Percentiles rank a stretch among this genome's conserved stretches.
phyloP scores from a whole-genome alignment of 1,140 invertebrate genomes.

The Drosophila setifemur region DNA sequence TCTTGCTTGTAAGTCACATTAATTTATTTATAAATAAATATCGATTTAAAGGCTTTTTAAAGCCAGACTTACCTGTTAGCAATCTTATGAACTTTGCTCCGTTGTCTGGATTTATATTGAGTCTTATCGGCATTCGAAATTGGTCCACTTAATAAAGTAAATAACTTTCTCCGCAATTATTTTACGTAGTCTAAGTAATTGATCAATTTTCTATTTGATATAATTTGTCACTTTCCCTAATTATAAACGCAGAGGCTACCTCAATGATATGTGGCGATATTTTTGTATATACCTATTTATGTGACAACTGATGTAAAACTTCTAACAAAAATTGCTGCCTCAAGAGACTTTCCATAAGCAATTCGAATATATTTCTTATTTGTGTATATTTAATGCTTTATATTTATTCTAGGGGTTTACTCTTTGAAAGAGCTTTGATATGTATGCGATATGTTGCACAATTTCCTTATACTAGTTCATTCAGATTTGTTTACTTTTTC shows the following conservation, averaged over 20 bases:
- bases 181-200: not conserved
- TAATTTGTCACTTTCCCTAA: conserved; percentile 2
- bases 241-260: conserved; percentile 10
- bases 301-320: conserved; percentile 48
- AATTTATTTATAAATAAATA: too few species aligned
- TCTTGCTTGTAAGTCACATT: too few species aligned
- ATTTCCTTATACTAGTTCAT: conserved; percentile 62
- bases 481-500: conserved; percentile 23
- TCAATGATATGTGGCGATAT: conserved; percentile 34
- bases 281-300: conserved; percentile 14
- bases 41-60: not conserved
- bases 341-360: conserved; percentile 2
- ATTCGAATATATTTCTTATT: conserved; percentile 18
- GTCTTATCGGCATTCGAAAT: conserved; percentile 17
- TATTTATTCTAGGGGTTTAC: conserved; percentile 46
- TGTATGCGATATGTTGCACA: conserved; percentile 70
- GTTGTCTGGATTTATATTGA: conserved; percentile 13
- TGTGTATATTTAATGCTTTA: conserved; percentile 25
- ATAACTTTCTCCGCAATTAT: not conserved
- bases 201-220: not conserved
- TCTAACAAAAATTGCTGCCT: conserved; percentile 46
- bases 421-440: conserved; percentile 73
- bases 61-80: conserved; percentile 10
- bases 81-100: not conserved
- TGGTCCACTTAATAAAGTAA: conserved; percentile 39